Base-by-base conservation (phyloP, 2,797 vertebrate species). In the Semotilus atromaculatus region DNA sequence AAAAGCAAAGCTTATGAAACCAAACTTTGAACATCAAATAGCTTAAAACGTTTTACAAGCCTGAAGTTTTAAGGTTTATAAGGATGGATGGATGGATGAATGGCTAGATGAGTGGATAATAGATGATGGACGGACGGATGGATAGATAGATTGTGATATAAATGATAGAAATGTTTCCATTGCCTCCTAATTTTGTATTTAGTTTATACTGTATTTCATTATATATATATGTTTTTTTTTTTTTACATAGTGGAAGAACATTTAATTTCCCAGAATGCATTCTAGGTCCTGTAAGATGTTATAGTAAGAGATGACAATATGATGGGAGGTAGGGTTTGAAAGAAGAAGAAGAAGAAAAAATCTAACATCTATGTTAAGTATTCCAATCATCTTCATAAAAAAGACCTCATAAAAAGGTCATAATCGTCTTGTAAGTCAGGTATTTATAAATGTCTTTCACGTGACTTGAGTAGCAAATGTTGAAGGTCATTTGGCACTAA, bases 401-500 rank as follows among this genome's bases (percentile, higher is more conserved):
- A 67, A 64, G 1, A 67, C 62, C 18, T 36, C 7, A 71, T 31
- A 72, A 66, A 64, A 82, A n/a, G 58, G 3, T 82, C 21, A 23
- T 34, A 67, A 51, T 36, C 1, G 29, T 53, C 13, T 51, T 62
- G 21, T 11, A 64, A 45, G 3, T 53, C 0, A 68, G 18, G 16
- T 23, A 55, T 53, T 29, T 53, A 79, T 21, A 26, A 48, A 43
- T 76, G 11, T 77, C 7, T 79, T 10, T 23, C 23, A n/a, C 3
- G 5, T 80, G 77, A 80, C 21, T 64, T 80, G 18, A 55, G 43
- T 5, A 9, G 60, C 60, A 73, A 51, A 80, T 80, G 43, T 53
- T 62, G 45, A 72, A 40, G 43, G 77, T 72, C 67, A 73, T 36
- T 80, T 29, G 18, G 68, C 43, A 85, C 43, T 64, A 85, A 66